Evolutionary conservation across 1,140 invertebrate species (phyloP).

Genomic region (Conus betulinus): DNA sequence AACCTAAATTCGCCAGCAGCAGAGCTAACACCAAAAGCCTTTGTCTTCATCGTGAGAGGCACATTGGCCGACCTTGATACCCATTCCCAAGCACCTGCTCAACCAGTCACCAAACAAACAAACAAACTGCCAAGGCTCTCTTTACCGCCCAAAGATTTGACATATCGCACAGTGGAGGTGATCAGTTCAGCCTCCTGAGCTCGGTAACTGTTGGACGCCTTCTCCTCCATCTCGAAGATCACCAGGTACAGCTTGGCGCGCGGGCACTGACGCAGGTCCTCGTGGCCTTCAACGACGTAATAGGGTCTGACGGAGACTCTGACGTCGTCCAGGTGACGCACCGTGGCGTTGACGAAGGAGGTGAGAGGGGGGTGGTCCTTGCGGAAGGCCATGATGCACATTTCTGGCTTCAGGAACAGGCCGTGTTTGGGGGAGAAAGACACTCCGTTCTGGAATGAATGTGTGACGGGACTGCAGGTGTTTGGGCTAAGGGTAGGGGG

Average conservation of each 20-base stretch:
- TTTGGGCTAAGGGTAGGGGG: too few species aligned
- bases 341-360: conserved; percentile 45
- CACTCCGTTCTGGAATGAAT: conserved; percentile 44
- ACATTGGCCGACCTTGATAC: too few species aligned
- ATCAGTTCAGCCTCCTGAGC: conserved; percentile 46
- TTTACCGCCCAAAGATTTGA: conserved; percentile 57
- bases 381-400: conserved; percentile 59
- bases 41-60: too few species aligned
- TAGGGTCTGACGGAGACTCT: conserved; percentile 48
- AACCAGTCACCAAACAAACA: too few species aligned
- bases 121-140: too few species aligned
- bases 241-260: conserved; percentile 59
- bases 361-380: conserved; percentile 53
- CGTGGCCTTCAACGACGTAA: conserved; percentile 55
- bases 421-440: conserved; percentile 54
- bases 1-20: too few species aligned
- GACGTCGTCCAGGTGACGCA: conserved; percentile 55
- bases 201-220: neutral
- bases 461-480: neutral
- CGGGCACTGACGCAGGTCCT: conserved; percentile 54
- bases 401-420: conserved; percentile 54
- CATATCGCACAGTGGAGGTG: conserved; percentile 52
- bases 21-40: too few species aligned
- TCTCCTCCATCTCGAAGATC: conserved; percentile 53
- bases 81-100: too few species aligned